Evolutionary conservation across 2,113 vertebrate species (phyloP), one percentile per base, ranked within the genome.

Genomic region (Grantiella picta): DNA sequence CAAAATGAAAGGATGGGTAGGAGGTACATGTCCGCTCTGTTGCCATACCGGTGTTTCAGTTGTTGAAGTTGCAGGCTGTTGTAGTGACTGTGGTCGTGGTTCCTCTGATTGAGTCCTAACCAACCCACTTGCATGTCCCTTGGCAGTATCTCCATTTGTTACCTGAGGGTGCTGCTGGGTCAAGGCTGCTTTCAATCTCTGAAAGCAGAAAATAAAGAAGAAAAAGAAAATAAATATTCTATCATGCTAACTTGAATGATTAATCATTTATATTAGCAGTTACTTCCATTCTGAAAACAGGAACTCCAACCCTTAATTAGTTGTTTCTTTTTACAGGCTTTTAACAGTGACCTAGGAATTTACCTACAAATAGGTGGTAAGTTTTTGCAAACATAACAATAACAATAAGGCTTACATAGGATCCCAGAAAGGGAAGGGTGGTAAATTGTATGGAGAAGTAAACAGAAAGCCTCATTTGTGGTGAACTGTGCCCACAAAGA

Each of bases 61-160:
- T 91, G 99, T 99, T 89, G 99, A 99, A 59, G 99, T 99, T 93
- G 99, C 99, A 79, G 99, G 99, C 88, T 99, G 99, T 87, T 99
- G 99, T n/a, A 99, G 97, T 36, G 99, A 99, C 76, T 99, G 98
- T 65, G 98, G 97, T 59, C 98, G 98, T 19, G 98, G 97, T 53
- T 99, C 99, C 91, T 99, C 98, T n/a, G 98, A 95, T n/a, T 98
- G 98, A 95, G 94, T 97, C 90, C 98, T 98, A 86, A 92, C 96
- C 90, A 98, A 95, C 42, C 98, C 98, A 36, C 98, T 98, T 86
- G 98, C 93, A 94, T 99, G 99, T 93, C 98, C 98, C 95, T 99
- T 99, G 77, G 96, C 97, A 92, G 98, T 98, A 76, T 99, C 98
- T 86, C 99, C 99, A 68, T 99, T 99, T 94, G 99, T 98, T 98